Percentiles rank a stretch among this genome's conserved stretches.
Conservation (phyloP, 2,797 vertebrate genomes). For the Salarias fasciatus region DNA sequence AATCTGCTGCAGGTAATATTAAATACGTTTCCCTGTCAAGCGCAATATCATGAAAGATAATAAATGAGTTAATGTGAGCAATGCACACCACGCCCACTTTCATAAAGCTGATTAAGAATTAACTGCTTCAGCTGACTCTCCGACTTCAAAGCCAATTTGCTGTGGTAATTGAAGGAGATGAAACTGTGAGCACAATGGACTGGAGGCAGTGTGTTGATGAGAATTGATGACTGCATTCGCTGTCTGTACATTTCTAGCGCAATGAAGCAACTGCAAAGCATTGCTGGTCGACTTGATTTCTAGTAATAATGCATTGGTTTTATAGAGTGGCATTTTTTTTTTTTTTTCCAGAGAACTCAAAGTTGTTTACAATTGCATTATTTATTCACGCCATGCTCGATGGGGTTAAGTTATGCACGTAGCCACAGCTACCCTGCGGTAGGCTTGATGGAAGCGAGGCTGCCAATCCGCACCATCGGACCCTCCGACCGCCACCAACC, state of each 20-base stretch:
- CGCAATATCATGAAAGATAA: slow-evolving; percentile 37
- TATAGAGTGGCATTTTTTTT: too few species aligned
- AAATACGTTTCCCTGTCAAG: slow-evolving; percentile 29
- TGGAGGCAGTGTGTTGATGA: slow-evolving; percentile 65
- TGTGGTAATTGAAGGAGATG: slow-evolving; percentile 73
- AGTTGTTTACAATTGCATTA: too few species aligned
- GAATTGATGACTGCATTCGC: slow-evolving; percentile 68
- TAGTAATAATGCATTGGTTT: too few species aligned
- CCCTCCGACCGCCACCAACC: too few species aligned
- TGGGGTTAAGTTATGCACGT: too few species aligned
- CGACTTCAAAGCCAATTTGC: slow-evolving; percentile 68
- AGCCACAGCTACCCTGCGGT: too few species aligned
- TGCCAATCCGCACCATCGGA: too few species aligned
- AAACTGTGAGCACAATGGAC: slow-evolving; percentile 65
- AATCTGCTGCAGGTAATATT: slow-evolving; percentile 42
- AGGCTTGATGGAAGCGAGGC: too few species aligned
- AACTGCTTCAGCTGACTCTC: slow-evolving; percentile 60
- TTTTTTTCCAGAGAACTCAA: too few species aligned
- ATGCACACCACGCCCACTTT: slow-evolving; percentile 48
- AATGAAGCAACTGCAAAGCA: slow-evolving; percentile 18
- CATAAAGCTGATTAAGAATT: slow-evolving; percentile 65
- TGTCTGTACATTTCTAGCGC: slow-evolving; percentile 26
- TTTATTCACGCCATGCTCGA: too few species aligned
- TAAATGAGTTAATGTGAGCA: slow-evolving; percentile 45
- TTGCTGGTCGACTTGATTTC: not conserved